Evolutionary conservation across 2,888 invertebrate genomes (phyloP).

Genomic region (Eupithecia subfuscata): DNA sequence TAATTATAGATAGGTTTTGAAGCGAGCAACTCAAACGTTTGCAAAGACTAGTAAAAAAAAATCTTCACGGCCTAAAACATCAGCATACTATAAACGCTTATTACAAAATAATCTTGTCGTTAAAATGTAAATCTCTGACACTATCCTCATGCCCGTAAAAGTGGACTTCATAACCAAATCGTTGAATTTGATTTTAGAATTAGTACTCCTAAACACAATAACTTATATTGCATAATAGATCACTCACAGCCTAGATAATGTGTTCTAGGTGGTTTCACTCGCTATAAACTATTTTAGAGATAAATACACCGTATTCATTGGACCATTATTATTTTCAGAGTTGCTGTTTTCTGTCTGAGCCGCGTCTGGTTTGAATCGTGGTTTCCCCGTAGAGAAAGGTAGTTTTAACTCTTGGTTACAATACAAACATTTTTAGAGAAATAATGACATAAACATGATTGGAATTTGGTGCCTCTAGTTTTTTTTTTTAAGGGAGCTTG

Average conservation of each 20-base stretch:
- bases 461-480: too few relatives aligned
- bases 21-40: neutral
- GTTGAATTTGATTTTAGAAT: neutral
- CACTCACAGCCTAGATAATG: neutral
- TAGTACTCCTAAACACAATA: neutral
- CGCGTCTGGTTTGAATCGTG: conserved; percentile 47
- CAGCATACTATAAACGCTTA: too few relatives aligned
- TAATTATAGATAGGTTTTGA: neutral
- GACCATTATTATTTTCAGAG: conserved; percentile 49
- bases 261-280: neutral
- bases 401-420: conserved; percentile 14
- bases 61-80: neutral
- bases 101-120: too few relatives aligned
- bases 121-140: neutral
- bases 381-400: conserved; percentile 32
- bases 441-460: conserved; percentile 16
- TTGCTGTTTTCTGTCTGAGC: conserved; percentile 51
- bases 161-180: neutral
- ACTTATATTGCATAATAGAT: too few relatives aligned
- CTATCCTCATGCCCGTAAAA: neutral
- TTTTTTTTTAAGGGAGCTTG: neutral
- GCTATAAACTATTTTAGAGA: conserved; percentile 12
- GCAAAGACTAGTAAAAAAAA: neutral
- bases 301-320: conserved; percentile 39
- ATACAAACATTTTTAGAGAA: conserved; percentile 13